phyloP scores from a whole-genome alignment of 2,113 vertebrate species.

The Prochilodus magdalenae region DNA sequence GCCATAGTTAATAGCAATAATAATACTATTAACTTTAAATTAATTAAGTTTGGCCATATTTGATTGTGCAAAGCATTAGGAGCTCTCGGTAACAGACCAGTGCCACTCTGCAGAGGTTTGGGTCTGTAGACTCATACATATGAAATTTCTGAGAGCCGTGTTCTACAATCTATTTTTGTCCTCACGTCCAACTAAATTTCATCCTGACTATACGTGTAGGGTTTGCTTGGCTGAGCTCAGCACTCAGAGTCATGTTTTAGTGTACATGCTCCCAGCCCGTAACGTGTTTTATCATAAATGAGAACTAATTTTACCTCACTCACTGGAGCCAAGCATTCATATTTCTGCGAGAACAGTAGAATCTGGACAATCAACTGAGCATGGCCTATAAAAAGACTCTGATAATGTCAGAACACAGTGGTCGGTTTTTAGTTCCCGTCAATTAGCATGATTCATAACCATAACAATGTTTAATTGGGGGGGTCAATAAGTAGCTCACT shows the following conservation, averaged over 20 bases:
- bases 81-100: too few species aligned
- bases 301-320: slow-evolving; percentile 8
- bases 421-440: slow-evolving; percentile 36
- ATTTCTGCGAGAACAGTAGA: slow-evolving; percentile 40
- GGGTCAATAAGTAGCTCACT: slow-evolving; percentile 26
- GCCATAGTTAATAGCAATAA: too few species aligned
- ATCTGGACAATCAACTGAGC: slow-evolving; percentile 19
- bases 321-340: not conserved
- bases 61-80: too few species aligned
- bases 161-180: not conserved
- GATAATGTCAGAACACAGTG: slow-evolving; percentile 32
- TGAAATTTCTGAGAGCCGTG: not conserved
- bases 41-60: too few species aligned
- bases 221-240: not conserved
- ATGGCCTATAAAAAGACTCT: slow-evolving; percentile 9
- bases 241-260: not conserved
- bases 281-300: not conserved
- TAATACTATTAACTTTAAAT: too few species aligned
- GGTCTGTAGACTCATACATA: too few species aligned
- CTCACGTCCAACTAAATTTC: not conserved
- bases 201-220: not conserved
- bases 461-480: slow-evolving; percentile 45
- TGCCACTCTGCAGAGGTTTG: too few species aligned
- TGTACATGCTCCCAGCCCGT: not conserved
- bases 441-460: slow-evolving; percentile 54